Base-by-base conservation (phyloP, 2,797 vertebrate genomes). In the Peromyscus melanophrys region DNA sequence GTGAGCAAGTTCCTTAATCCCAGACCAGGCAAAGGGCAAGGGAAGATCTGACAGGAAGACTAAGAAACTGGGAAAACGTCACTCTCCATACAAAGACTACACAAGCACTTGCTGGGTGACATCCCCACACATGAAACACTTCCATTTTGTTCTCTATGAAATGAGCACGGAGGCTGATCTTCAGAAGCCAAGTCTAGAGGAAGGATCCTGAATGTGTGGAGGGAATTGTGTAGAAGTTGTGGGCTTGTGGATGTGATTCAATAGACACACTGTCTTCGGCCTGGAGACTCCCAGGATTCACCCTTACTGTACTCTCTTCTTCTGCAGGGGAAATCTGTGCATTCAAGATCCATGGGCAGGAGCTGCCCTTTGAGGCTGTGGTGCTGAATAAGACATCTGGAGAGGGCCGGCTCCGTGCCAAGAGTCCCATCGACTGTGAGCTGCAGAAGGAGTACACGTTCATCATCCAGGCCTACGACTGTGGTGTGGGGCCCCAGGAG, bases 381-480 rank as follows among this genome's bases (percentile, higher is more conserved):
- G 99, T 99, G 92, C 99, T 99, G 97, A 99, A 99, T 98, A 99
- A 99, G 95, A 99, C 99, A 1, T 99, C 99, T 0, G 99, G 99
- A 23, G 99, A 99, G 98, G 99, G 99, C 96, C 99, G 99, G 96
- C 99, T 99, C 93, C 99, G 97, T 95, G 99, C 99, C 34, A 99
- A 98, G 27, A 99, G 99, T 80, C 99, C 99, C 95, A 99, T 99
- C 83, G 99, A 99, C 99, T 99, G 99, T 73, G 99, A 99, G 97
- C 98, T 99, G 89, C 99, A 99, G 98, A 99, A 99, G 98, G 99
- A 99, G 89, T 99, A 99, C 96, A 99, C 99, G 0, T 99, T 99
- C 98, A 99, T 99, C 99, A 99, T 99, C 97, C 99, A 99, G 98
- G 99, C 99, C 55, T 99, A 99, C 0, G 99, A 99, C 96, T 99